Percentiles rank a stretch among this genome's conserved stretches.
phyloP scores from a whole-genome alignment of 2,113 vertebrate species.

The Xiphorhynchus elegans region DNA sequence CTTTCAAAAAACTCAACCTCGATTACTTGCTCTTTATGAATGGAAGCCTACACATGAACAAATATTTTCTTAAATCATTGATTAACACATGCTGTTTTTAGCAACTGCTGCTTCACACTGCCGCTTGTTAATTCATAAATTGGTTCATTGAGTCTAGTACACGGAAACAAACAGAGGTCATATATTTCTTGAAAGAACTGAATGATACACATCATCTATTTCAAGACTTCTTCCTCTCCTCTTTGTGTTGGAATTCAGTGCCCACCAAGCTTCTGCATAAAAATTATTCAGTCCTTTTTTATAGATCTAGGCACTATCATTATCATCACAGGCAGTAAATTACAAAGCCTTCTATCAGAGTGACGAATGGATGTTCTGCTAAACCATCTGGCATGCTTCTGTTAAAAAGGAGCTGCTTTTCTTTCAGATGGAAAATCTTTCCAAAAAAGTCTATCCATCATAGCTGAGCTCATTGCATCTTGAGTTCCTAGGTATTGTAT shows the following conservation, averaged over 20 bases:
- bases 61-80: neutral
- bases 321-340: slow-evolving; percentile 41
- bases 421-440: slow-evolving; percentile 38
- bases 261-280: neutral
- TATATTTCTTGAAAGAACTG: neutral
- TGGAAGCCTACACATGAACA: neutral
- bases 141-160: neutral
- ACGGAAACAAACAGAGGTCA: neutral
- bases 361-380: slow-evolving; percentile 55
- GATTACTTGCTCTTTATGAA: neutral
- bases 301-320: neutral
- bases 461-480: neutral
- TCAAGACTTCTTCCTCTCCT: neutral
- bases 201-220: neutral
- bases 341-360: neutral
- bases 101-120: neutral
- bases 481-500: neutral
- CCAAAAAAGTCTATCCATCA: slow-evolving; percentile 7
- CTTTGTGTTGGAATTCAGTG: neutral
- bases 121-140: neutral
- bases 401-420: neutral
- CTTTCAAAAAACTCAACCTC: neutral
- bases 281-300: slow-evolving; percentile 12
- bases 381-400: slow-evolving; percentile 41
- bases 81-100: neutral